Conservation (phyloP, 2,113 vertebrate genomes). For the Aythya baeri region DNA sequence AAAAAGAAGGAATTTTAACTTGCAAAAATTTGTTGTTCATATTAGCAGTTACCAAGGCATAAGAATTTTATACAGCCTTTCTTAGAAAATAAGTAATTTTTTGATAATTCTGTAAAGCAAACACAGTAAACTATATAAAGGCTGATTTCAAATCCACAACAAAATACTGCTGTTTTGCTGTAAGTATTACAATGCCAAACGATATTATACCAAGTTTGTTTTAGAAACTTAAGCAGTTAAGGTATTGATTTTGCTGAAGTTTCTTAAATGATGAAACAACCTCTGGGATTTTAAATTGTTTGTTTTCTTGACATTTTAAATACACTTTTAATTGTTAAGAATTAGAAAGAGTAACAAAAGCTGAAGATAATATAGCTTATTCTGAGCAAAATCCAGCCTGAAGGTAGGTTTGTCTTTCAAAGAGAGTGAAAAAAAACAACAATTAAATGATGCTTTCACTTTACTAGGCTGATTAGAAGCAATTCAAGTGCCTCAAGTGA, state of each 20-base stretch:
- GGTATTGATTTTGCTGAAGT: not conserved
- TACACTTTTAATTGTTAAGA: not conserved
- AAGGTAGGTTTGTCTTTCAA: conserved; percentile 34
- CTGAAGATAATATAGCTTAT: not conserved
- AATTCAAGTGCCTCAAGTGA: conserved; percentile 56
- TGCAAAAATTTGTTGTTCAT: not conserved
- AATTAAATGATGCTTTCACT: conserved; percentile 48
- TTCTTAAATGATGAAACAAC: not conserved
- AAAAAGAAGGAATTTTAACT: not conserved
- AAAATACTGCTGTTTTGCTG: not conserved
- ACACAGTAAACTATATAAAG: not conserved
- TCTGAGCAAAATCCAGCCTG: not conserved
- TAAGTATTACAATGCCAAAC: not conserved
- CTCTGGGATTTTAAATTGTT: not conserved
- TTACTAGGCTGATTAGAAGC: conserved; percentile 60
- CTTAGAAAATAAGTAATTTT: not conserved
- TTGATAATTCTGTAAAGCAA: not conserved
- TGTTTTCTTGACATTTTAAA: not conserved
- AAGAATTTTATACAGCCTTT: not conserved
- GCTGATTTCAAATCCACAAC: not conserved
- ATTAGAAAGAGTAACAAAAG: not conserved
- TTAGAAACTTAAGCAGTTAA: not conserved
- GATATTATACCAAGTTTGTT: not conserved
- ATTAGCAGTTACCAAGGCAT: not conserved
- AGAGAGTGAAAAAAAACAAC: not conserved